Percentiles rank a stretch among this genome's conserved stretches.
phyloP scores from a whole-genome alignment of 2,888 invertebrate species.

The Stenurella melanura region DNA sequence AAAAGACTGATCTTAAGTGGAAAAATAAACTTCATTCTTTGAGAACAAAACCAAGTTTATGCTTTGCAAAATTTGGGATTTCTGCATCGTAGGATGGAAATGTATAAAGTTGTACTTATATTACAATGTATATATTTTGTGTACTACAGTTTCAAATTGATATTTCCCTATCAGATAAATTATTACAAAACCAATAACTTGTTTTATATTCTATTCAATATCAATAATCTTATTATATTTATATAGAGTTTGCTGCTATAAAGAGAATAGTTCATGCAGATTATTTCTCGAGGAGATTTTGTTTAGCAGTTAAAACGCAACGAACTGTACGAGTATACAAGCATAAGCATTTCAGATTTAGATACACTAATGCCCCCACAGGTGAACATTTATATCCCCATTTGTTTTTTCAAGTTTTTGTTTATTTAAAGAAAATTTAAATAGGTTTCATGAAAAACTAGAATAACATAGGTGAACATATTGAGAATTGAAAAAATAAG shows the following conservation, averaged over 20 bases:
- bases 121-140: too few relatives aligned
- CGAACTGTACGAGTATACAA: slow-evolving; percentile 56
- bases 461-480: background rate
- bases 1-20: too few relatives aligned
- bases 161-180: background rate
- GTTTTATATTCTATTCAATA: background rate
- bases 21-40: too few relatives aligned
- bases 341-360: slow-evolving; percentile 51
- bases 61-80: too few relatives aligned
- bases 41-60: too few relatives aligned
- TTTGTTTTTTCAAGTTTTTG: slow-evolving; percentile 32
- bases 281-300: slow-evolving; percentile 56
- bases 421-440: slow-evolving; percentile 4
- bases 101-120: too few relatives aligned
- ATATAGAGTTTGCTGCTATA: slow-evolving; percentile 57
- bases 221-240: slow-evolving; percentile 36
- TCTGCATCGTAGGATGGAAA: too few relatives aligned
- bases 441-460: background rate
- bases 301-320: slow-evolving; percentile 53
- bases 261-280: slow-evolving; percentile 60
- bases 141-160: too few relatives aligned
- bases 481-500: too few relatives aligned
- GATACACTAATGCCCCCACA: slow-evolving; percentile 41
- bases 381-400: slow-evolving; percentile 41
- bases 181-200: background rate